Conservation (phyloP, 2,888 invertebrate genomes). For the Pandemis heparana region DNA sequence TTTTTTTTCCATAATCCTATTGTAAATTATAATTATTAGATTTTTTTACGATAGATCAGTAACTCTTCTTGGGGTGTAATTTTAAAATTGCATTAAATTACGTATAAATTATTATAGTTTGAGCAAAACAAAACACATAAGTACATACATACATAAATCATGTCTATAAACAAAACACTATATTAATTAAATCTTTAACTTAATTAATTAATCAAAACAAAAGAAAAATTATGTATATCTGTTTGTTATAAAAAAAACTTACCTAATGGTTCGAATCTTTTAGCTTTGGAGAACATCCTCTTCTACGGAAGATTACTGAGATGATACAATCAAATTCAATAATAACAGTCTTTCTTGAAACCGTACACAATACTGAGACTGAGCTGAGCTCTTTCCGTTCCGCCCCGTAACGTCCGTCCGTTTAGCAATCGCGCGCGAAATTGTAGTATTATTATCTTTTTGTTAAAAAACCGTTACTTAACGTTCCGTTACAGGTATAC, state of each 20-base stretch:
- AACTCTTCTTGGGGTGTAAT: too few species aligned
- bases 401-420: constrained; percentile 18
- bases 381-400: background rate
- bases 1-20: too few species aligned
- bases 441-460: constrained; percentile 39
- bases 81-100: too few species aligned
- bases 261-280: constrained; percentile 76
- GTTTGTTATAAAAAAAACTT: constrained; percentile 51
- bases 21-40: too few species aligned
- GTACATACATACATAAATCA: too few species aligned
- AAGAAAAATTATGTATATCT: background rate
- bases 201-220: background rate
- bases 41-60: too few species aligned
- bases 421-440: constrained; percentile 52
- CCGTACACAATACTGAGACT: constrained; percentile 6
- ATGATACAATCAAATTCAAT: constrained; percentile 17
- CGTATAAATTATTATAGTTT: background rate
- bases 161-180: background rate
- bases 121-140: background rate
- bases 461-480: constrained; percentile 50
- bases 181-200: too few species aligned
- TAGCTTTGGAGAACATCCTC: constrained; percentile 80
- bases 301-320: constrained; percentile 4
- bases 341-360: background rate
- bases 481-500: constrained; percentile 51